Base-by-base conservation (phyloP, 2,113 vertebrate species). In the Podilymbus podiceps region DNA sequence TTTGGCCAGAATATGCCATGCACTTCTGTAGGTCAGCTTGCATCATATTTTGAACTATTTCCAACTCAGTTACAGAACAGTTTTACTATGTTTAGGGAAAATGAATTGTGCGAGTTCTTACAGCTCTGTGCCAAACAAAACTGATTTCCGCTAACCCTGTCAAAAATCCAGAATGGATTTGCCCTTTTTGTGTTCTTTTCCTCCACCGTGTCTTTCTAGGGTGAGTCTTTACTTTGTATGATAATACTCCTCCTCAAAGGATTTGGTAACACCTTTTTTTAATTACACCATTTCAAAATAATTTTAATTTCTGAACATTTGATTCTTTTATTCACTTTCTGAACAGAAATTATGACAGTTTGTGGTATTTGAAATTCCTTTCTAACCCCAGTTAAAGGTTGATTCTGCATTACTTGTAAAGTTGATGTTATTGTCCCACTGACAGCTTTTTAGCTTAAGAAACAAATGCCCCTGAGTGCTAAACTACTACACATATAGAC, bases 341-440 rank as follows among this genome's bases (percentile, higher is more conserved):
- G 67, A 78, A 49, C 1, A 0, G 80, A 71, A 94, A 25, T 47
- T 42, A 11, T 84, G 22, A 5, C 5, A n/a, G 13, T 1, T 1
- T 62, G 42, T 69, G 82, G 55, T 30, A 47, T 59, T 68, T 76
- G 19, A 62, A 44, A 40, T 88, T 15, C 24, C 49, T 73, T 95
- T 86, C 55, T 27, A 75, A 69, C 42, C 6, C 14, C 42, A 14
- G 17, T 71, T 77, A 66, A 86, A 82, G 60, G 46, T 47, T 56
- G 66, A 77, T 78, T 86, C 85, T 92, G 42, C 19, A 33, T 69
- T 81, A 35, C 20, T 55, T 81, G 17, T 67, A 11, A 66, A 58
- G 35, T n/a, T 85, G 21, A 8, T 47, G 21, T 71, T 73, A 16
- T 21, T 91, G 52, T 63, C 62, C 49, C 72, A 9, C 24, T 49